phyloP scores from a whole-genome alignment of 2,797 vertebrate species.

The Galagoides demidoff region DNA sequence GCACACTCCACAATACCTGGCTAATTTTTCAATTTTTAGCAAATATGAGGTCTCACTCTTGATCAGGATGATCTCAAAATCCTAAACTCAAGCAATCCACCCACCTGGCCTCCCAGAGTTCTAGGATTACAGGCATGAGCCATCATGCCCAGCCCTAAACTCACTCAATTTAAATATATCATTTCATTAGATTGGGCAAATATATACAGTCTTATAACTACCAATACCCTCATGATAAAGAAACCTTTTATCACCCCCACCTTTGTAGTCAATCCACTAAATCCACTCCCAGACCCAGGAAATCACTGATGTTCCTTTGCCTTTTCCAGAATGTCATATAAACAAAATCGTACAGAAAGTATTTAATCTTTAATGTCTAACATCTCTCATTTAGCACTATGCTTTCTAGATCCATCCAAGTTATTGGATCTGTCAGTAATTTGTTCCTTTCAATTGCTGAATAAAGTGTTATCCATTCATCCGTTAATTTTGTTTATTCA shows the following conservation, averaged over 20 bases:
- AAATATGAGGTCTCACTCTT: too few species aligned
- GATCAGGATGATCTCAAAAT: too few species aligned
- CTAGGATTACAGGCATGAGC: too few species aligned
- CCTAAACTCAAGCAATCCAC: too few species aligned
- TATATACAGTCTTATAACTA: neutral
- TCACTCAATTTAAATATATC: neutral
- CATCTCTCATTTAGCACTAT: neutral
- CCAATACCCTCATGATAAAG: neutral
- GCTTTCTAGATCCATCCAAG: neutral
- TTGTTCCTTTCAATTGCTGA: neutral
- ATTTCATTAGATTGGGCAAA: neutral
- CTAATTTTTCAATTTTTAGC: too few species aligned
- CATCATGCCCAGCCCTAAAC: neutral
- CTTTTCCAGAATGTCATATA: neutral
- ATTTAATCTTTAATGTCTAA: neutral
- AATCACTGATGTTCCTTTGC: neutral
- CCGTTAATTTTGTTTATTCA: neutral
- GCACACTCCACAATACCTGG: too few species aligned
- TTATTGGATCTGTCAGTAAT: neutral
- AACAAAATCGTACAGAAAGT: neutral
- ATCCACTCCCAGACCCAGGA: neutral
- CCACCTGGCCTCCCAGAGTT: too few species aligned
- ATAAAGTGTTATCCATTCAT: neutral
- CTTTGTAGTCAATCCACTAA: neutral
- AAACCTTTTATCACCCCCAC: neutral